A percentile compares a stretch with the other conserved stretches of the same genome.
Conservation (phyloP, 2,888 invertebrate species). For the Erebia palarica region DNA sequence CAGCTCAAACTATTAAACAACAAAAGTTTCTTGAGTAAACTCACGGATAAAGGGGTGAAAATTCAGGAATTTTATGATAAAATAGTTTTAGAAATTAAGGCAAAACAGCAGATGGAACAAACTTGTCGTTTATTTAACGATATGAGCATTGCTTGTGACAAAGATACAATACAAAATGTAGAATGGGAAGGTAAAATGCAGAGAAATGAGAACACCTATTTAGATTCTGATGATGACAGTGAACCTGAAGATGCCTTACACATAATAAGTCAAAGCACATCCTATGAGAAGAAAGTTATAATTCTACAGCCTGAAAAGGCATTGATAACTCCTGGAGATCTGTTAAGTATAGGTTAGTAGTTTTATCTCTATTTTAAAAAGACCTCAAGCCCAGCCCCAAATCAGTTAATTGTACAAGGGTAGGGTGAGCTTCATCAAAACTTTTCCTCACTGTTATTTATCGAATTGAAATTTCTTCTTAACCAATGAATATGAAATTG, state of each 20-base stretch:
- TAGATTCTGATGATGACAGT: slow-evolving; percentile 83
- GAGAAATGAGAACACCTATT: slow-evolving; percentile 52
- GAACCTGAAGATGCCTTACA: slow-evolving; percentile 82
- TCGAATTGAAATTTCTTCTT: too few relatives aligned
- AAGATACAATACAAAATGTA: slow-evolving; percentile 75
- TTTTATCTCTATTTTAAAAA: slow-evolving; percentile 22
- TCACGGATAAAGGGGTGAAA: slow-evolving; percentile 84
- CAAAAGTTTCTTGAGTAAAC: slow-evolving; percentile 77
- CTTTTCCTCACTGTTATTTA: too few relatives aligned
- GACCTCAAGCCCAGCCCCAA: neutral
- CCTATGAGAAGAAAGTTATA: slow-evolving; percentile 75
- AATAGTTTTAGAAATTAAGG: slow-evolving; percentile 72
- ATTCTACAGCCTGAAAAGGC: slow-evolving; percentile 69
- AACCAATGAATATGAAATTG: too few relatives aligned
- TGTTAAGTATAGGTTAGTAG: slow-evolving; percentile 72
- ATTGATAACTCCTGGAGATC: slow-evolving; percentile 77
- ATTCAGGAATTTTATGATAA: slow-evolving; percentile 74
- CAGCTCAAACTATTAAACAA: slow-evolving; percentile 80
- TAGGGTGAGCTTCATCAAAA: neutral
- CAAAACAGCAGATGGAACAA: slow-evolving; percentile 75
- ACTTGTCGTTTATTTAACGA: slow-evolving; percentile 76
- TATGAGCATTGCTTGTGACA: slow-evolving; percentile 74
- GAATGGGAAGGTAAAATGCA: slow-evolving; percentile 83
- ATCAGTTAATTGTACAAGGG: neutral
- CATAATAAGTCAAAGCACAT: slow-evolving; percentile 81